Evolutionary conservation across 1,140 invertebrate genomes (phyloP), one percentile per base, ranked within the genome.

Genomic region (Amyelois transitella): DNA sequence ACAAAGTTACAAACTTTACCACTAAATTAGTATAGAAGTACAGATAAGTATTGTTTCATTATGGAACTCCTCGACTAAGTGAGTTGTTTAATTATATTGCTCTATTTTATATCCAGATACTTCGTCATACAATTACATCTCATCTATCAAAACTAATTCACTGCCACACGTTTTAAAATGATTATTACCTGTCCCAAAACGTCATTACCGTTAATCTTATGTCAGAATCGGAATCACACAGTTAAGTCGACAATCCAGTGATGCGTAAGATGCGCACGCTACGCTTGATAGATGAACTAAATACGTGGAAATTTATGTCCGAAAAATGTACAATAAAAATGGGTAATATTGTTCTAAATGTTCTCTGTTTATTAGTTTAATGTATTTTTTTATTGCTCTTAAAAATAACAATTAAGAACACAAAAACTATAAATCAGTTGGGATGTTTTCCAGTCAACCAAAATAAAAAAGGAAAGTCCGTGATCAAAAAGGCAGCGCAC

Each of bases 181-280:
- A 38, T 38, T 14, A 38, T 14, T n/a, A n/a, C n/a, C n/a, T 38
- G 17, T 38, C 12, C 32, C 32, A 38, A 14, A 38, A 38, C 32
- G 32, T 38, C n/a, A 32, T 32, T 38, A 38, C 32, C 32, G 32
- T 38, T 38, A 14, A 38, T 38, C 32, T 38, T 1, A 14, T 38
- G 32, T 38, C 32, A 28, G 32, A 4, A 38, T 14, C 32, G 17
- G 5, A 2, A n/a, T n/a, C n/a, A n/a, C n/a, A n/a, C n/a, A n/a
- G n/a, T 38, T 38, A 38, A 14, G 32, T 8, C 17, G 32, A 2
- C 1, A 14, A 0, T 3, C 32, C 32, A 38, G n/a, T 5, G 32
- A 12, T 38, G 32, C 14, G 21, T 43, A 50, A 47, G 52, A 50
- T 53, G 50, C 22, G 20, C 50, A 44, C 19, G 25, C 47, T 53